Evolutionary conservation across 2,113 vertebrate genomes (phyloP).

Genomic region (Rhynchopsitta pachyrhyncha): DNA sequence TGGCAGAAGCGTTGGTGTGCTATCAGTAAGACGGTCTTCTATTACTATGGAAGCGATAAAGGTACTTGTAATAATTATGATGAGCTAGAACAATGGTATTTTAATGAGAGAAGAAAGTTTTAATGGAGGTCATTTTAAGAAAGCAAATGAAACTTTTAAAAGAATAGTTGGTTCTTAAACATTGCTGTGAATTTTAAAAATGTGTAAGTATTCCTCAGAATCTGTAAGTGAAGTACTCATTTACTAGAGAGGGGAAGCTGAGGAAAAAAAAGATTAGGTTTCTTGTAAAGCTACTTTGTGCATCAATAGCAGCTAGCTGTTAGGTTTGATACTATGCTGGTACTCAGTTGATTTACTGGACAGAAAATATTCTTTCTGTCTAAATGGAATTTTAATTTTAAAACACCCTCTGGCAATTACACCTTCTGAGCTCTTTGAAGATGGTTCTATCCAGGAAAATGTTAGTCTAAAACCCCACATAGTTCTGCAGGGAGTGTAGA

Average conservation of each 20-base stretch:
- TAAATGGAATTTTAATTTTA: not conserved
- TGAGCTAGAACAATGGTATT: not conserved
- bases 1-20: conserved; percentile 99
- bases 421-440: not conserved
- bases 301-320: not conserved
- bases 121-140: not conserved
- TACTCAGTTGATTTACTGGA: not conserved
- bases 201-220: not conserved
- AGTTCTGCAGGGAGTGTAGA: not conserved
- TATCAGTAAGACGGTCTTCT: conserved; percentile 86
- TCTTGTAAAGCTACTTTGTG: not conserved
- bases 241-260: not conserved
- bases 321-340: not conserved
- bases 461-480: not conserved
- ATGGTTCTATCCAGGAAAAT: not conserved
- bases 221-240: not conserved
- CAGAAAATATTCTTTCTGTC: not conserved
- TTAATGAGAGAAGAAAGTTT: not conserved
- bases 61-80: conserved; percentile 72
- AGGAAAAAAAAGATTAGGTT: not conserved
- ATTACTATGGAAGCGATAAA: conserved; percentile 97
- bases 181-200: not conserved
- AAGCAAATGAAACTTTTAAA: not conserved
- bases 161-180: not conserved
- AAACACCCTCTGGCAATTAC: not conserved